Conservation (phyloP, 30 jellyfish, hydroid and myxozoan genomes). For the Catostylus mosaicus region DNA sequence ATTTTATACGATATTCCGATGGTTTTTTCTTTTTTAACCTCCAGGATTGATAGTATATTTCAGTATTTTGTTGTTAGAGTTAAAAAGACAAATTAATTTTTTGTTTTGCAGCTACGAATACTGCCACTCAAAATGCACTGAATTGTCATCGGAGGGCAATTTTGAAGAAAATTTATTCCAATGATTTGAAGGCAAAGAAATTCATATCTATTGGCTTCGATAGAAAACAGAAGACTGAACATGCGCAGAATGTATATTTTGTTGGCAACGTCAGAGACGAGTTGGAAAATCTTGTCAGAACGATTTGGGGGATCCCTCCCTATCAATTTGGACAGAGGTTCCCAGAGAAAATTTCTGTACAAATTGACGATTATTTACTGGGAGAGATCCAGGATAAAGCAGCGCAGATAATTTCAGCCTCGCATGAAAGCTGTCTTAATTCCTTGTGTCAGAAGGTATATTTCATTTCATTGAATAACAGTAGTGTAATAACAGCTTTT, state of each 20-base stretch:
- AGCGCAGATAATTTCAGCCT: not conserved
- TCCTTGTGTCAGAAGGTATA: not conserved
- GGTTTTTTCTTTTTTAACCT: no score
- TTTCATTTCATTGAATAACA: not conserved
- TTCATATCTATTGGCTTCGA: constrained; percentile 1
- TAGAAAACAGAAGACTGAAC: not conserved
- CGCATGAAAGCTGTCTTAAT: not conserved
- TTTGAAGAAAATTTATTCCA: not conserved
- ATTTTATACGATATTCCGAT: no score
- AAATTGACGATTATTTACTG: not conserved
- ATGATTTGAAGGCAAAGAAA: not conserved
- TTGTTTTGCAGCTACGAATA: not conserved
- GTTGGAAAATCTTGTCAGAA: not conserved
- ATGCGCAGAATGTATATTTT: not conserved
- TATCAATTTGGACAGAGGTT: not conserved
- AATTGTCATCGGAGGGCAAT: not conserved
- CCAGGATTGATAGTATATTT: no score
- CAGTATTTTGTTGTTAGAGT: no score
- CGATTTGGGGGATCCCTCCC: not conserved
- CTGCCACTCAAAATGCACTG: constrained; percentile 7
- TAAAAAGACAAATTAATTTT: no score
- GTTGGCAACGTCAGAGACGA: not conserved
- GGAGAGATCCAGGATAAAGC: not conserved
- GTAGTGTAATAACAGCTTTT: no score
- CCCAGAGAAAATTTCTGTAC: not conserved